Evolutionary conservation across 2,888 invertebrate genomes (phyloP), one percentile per base, ranked within the genome.

Genomic region (Anaspis maculata): DNA sequence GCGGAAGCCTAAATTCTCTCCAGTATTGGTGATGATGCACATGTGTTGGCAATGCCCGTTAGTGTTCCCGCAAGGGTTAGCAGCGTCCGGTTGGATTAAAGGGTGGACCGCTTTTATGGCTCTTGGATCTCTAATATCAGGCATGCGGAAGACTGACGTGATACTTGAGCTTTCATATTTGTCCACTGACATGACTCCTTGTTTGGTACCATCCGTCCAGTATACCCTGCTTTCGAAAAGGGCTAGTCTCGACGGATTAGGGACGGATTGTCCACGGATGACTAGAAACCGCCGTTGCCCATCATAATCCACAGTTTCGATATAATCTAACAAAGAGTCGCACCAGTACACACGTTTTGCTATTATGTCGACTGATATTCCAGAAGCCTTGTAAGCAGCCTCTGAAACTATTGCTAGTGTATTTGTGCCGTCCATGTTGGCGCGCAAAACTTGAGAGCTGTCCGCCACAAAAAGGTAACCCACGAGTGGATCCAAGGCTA

Each of bases 321-420:
- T 91, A 60, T 95, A 91, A 67, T 97, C 95, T 32, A 96, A 68
- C 9, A 94, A 69, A 0, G 91, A 87, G 62, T 98, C 97, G 54
- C 95, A 94, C 95, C 96, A 97, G 67, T 88, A 96, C 4, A 98
- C 79, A 29, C 96, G 69, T 52, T 86, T 80, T 0, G 85, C 80
- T 13, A 91, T 82, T n/a, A 87, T 80, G 64, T 97, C 96, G 0
- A 92, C 81, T 0, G 92, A 79, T 6, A 96, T 78, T 3, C 94
- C 94, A 1, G 88, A 86, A 0, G 95, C 95, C 62, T 90, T 88
- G 62, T 95, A 91, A 0, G 95, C 85, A 1, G 94, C 94, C 56
- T 91, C 90, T 0, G 87, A 83, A 0, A 94, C 85, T 22, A 97
- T 83, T 0, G 88, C 79, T 25, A 77, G 74, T 0, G 83, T 72